Evolutionary conservation across 2,797 vertebrate species (phyloP).

Genomic region (Iguana delicatissima): DNA sequence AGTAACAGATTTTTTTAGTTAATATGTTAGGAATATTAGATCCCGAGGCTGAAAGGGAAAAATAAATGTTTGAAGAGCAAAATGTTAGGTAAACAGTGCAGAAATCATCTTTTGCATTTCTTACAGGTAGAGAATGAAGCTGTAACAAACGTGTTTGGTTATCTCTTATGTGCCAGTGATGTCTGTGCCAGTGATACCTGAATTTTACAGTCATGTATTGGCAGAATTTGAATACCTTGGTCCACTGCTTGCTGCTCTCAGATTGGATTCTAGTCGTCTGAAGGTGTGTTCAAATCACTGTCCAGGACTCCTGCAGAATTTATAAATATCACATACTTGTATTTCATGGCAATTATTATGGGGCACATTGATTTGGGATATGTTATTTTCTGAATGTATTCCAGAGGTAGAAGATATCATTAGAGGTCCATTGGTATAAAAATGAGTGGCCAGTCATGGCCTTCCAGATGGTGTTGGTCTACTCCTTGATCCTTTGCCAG

Average conservation of each 20-base stretch:
- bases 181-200: constrained; percentile 83
- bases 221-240: constrained; percentile 94
- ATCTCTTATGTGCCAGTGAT: constrained; percentile 77
- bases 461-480: not conserved
- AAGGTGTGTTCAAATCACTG: constrained; percentile 83
- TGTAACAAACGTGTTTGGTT: not conserved
- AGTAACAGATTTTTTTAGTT: not conserved
- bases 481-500: no score
- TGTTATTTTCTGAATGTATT: not conserved
- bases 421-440: not conserved
- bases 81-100: not conserved
- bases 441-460: not conserved
- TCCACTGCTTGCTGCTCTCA: constrained; percentile 91
- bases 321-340: not conserved
- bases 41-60: not conserved
- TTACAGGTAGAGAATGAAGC: constrained; percentile 60
- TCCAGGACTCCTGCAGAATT: not conserved
- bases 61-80: not conserved
- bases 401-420: not conserved
- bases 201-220: constrained; percentile 88
- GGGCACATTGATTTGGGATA: not conserved
- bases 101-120: constrained; percentile 26
- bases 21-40: not conserved
- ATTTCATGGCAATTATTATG: not conserved
- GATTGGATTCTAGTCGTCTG: constrained; percentile 92